Conservation (phyloP, 2,888 invertebrate species). For the Blomia tropicalis region DNA sequence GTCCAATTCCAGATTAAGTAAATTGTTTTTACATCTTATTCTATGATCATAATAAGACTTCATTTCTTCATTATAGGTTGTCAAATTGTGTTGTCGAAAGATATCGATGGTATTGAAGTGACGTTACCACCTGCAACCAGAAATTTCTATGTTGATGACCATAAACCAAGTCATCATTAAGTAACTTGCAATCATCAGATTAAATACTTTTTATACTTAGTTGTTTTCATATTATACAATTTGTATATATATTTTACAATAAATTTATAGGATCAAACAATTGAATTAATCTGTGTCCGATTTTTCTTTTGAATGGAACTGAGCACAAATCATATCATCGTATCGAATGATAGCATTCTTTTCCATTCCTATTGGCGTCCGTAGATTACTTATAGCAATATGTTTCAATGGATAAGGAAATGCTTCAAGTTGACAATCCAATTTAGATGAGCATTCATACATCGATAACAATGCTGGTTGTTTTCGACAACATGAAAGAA, state of each 20-base stretch:
- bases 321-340: background rate
- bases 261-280: background rate
- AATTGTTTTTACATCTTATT: slow-evolving; percentile 27
- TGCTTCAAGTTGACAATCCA: background rate
- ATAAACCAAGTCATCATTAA: slow-evolving; percentile 66
- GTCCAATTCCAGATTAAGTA: slow-evolving; percentile 80
- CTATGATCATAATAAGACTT: slow-evolving; percentile 23
- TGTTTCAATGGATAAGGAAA: background rate
- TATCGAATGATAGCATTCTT: background rate
- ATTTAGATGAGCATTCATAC: background rate
- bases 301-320: background rate
- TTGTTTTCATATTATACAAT: background rate
- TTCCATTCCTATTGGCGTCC: slow-evolving; percentile 1
- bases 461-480: background rate
- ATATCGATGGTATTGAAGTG: slow-evolving; percentile 67
- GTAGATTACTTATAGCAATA: slow-evolving; percentile 1
- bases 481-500: background rate
- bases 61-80: slow-evolving; percentile 47
- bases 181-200: background rate
- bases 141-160: slow-evolving; percentile 95
- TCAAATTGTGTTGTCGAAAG: slow-evolving; percentile 72
- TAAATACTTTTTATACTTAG: background rate
- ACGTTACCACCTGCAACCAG: slow-evolving; percentile 69
- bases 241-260: background rate
- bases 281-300: background rate